Evolutionary conservation across 2,797 vertebrate genomes (phyloP), one percentile per base, ranked within the genome.

Genomic region (Tokudaia tokunoshimensis): DNA sequence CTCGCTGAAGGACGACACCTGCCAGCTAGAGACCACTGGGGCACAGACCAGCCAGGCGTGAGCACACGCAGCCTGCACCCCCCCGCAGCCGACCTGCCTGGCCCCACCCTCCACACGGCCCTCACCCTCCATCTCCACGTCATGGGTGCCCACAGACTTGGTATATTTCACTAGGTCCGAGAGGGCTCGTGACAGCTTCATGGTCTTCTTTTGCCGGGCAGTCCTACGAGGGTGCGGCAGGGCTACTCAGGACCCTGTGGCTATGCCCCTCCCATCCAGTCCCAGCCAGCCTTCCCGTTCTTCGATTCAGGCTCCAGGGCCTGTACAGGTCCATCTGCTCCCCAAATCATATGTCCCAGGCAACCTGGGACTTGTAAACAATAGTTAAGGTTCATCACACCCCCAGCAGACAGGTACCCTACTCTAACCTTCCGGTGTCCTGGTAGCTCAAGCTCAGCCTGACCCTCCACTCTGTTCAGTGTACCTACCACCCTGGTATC

Each of bases 151-250:
- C 89, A 99, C 99, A 26, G 99, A 99, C 88, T 99, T 98, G 0
- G 99, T 99, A 98, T 99, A 99, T 95, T 99, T 99, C 95, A 99
- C 99, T 97, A 99, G 99, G 98, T 99, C 99, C 6, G 99, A 99
- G 87, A 99, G 98, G 2, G 99, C 99, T 92, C 99, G 99, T 29
- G 99, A 99, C 81, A 99, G 98, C 97, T 99, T 99, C 99, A 99
- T 99, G 22, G 99, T 99, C 98, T 99, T 99, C 99, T 99, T 99
- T 98, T 99, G 99, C 83, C 98, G 82, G 70, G 95, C 97, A 0
- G 97, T 99, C 98, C 99, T 99, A 97, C 0, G 2, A 76, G 83
- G 14, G 41, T 41, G 3, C 0, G 0, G 31, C 29, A 29, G 15
- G 41, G 61, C 59, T 47, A 2, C 41, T 80, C 24, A 86, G 91